Evolutionary conservation across 1,140 invertebrate species (phyloP), one percentile per base, ranked within the genome.

Genomic region (Aphaenogaster floridana): DNA sequence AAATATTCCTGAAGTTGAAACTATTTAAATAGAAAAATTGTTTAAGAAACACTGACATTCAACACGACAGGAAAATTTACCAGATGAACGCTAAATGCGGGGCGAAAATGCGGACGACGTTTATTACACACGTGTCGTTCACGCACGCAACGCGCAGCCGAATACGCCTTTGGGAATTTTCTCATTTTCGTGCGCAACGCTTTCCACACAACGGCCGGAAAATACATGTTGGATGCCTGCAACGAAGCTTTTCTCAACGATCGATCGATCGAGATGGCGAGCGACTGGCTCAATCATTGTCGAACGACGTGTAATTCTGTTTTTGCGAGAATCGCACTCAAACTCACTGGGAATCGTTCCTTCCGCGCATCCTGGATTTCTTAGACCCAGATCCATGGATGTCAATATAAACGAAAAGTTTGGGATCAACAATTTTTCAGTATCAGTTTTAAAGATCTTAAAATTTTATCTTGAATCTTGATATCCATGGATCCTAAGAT

Each of bases 131-230:
- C 50, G 80, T 84, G 80, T 84, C 42, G 36, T 80, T 74, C 17
- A 76, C 80, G 69, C 80, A 84, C 80, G 80, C 80, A 84, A 83
- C 79, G 54, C 69, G 80, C 80, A 61, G 69, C 80, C 50, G 52
- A 45, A 9, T 71, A 84, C 69, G 69, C 69, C 69, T 84, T 59
- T 84, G 80, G 80, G 80, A 84, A 76, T 84, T 76, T 76, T 74
- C 71, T 61, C 80, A 34, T 80, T 68, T 80, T 84, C 80, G 34
- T 84, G 68, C 69, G 69, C 80, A 83, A 72, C 68, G 80, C 69
- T 84, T 84, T 84, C 42, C 48, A 84, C 57, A 61, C 42, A 45
- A 76, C 28, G 69, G 54, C 42, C 68, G 34, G 54, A 15, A 76
- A 61, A 39, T 76, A 84, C 69, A 50, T 61, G 80, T 74, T 61